A percentile compares a stretch with the other conserved stretches of the same genome.
Conservation (phyloP, 2,797 vertebrate genomes). For the Anguilla obscura region DNA sequence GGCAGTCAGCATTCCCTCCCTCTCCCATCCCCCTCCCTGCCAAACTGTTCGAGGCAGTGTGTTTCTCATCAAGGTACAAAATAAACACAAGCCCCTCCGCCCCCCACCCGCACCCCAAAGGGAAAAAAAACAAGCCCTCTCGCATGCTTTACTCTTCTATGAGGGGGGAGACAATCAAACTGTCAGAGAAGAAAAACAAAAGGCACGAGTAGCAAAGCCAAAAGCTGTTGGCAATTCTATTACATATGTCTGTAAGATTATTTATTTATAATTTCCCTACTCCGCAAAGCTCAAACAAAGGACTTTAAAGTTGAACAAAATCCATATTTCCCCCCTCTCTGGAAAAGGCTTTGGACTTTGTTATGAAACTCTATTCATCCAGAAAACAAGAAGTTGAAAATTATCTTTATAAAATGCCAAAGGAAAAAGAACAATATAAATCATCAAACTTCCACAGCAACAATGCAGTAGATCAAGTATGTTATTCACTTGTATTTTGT, state of each 20-base stretch:
- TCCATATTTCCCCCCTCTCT: constrained; percentile 7
- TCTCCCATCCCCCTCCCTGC: not conserved
- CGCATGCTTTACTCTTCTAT: constrained; percentile 28
- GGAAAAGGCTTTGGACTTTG: constrained; percentile 23
- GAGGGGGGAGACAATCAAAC: constrained; percentile 35
- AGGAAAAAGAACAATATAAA: not conserved
- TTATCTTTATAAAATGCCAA: not conserved
- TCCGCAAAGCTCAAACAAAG: constrained; percentile 23
- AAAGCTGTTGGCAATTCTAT: constrained; percentile 31
- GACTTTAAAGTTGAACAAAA: constrained; percentile 28
- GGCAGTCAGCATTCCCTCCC: not conserved
- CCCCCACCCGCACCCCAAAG: not conserved
- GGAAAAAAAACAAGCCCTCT: not conserved
- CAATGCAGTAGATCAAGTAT: no score
- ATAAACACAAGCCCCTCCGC: constrained; percentile 17
- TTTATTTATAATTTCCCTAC: constrained; percentile 29
- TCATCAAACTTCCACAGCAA: not conserved
- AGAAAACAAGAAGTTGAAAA: constrained; percentile 2
- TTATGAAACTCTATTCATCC: constrained; percentile 20
- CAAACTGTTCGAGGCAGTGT: constrained; percentile 5
- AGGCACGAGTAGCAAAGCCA: constrained; percentile 25
- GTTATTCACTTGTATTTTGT: not conserved
- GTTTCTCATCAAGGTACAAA: constrained; percentile 32
- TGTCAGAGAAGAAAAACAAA: constrained; percentile 24
- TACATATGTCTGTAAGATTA: constrained; percentile 20